Evolutionary conservation across 2,888 invertebrate species (phyloP), one percentile per base, ranked within the genome.

Genomic region (Thalpophila matura): DNA sequence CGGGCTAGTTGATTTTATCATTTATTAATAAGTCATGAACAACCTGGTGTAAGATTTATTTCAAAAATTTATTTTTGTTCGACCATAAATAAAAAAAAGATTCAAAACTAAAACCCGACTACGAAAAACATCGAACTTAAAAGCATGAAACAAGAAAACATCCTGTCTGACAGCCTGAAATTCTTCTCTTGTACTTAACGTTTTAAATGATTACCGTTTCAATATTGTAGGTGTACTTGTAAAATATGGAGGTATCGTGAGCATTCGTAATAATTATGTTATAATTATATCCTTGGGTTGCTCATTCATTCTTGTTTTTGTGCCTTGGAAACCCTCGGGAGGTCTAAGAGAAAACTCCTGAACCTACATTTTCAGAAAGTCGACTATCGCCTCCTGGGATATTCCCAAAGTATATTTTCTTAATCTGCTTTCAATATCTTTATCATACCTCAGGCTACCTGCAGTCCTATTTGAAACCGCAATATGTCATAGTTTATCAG

Each of bases 271-370:
- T n/a, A n/a, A n/a, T n/a, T n/a, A 56, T 40, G 24, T 20, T 45
- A 46, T 29, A 50, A 51, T n/a, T 57, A 58, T 43, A 31, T 69
- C 14, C 37, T 66, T 46, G 40, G 40, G 57, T 57, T 26, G 40
- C 45, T 72, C 49, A 50, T 65, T 65, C 35, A 72, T 51, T 66
- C 58, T 66, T 57, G 66, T 72, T 56, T 56, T 46, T 46, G 66
- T 66, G 16, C 18, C 49, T 35, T 10, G 9, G n/a, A 40, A 26
- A 35, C 66, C 73, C 56, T 64, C 37, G 35, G 43, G 47, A 54
- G 37, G 22, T 18, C 27, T 43, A 31, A 43, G 42, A 43, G 42
- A 56, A 66, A 65, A 65, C 55, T 68, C 45, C 49, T 40, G 43
- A 65, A 55, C 45, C 65, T 50, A 72, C 14, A 46, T 66, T 57